Base-by-base conservation (phyloP, 2,113 vertebrate genomes). In the Bubo scandiacus region DNA sequence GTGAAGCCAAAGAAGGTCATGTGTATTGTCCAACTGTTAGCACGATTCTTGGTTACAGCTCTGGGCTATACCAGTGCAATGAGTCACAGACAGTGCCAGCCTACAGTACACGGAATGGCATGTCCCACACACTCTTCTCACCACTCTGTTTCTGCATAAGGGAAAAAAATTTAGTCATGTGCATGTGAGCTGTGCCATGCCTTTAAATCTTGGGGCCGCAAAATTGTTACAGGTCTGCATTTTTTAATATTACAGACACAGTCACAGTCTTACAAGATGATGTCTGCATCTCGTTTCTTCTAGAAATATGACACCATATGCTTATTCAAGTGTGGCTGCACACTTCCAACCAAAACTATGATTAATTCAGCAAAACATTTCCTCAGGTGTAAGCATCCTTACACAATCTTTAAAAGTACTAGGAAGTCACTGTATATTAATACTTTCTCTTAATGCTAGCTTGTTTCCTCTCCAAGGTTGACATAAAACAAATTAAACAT, bases 121-220 rank as follows among this genome's bases (percentile, higher is more conserved):
- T 27, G 7, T 19, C 36, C 57, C 29, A n/a, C 36, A 30, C 6
- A 1, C 20, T 19, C 19, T 32, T 57, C 42, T 42, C 20, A 61
- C 13, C 11, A 6, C 32, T 63, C 18, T 4, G 6, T 43, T 81
- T 57, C 59, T 43, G 8, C 11, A 63, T 11, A 59, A 45, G 5
- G 14, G 42, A 61, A 74, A 62, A 79, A 78, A 70, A 65, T 47
- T 5, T 25, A 29, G 5, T 40, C 1, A 0, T 52, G 23, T 18
- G 38, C 49, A 81, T 42, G 32, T 45, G 15, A 84, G 9, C 23
- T 77, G 59, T 1, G 0, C 4, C 6, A 54, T 1, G 2, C 13
- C 40, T 51, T 79, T 72, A 86, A 74, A 66, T 26, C 61, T 70
- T 40, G 49, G 32, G 32, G 27, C 4, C 14, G 19, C 25, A n/a